Evolutionary conservation across 2,888 invertebrate genomes (phyloP).

Genomic region (Sminthurides aquaticus): DNA sequence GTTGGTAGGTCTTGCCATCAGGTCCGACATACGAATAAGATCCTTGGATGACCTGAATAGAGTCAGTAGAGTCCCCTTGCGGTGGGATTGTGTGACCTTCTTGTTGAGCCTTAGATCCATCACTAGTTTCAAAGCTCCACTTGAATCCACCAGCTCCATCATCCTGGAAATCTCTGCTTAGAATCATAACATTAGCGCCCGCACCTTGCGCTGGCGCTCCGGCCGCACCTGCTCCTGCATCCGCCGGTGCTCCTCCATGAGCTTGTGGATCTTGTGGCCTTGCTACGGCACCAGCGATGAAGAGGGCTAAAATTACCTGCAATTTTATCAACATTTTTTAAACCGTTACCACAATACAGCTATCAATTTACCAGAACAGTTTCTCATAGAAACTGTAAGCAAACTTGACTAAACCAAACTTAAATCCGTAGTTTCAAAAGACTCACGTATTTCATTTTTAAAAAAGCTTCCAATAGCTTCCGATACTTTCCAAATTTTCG

Average conservation of each 20-base stretch:
- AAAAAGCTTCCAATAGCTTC: too few species aligned
- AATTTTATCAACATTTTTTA: too few species aligned
- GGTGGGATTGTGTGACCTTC: slow-evolving; percentile 25
- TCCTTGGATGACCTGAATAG: slow-evolving; percentile 24
- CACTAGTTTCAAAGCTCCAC: slow-evolving; percentile 23
- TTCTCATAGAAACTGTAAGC: too few species aligned
- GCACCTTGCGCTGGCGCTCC: neutral
- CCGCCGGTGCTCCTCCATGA: neutral
- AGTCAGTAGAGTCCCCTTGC: slow-evolving; percentile 14
- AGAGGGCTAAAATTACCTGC: neutral
- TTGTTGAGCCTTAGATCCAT: slow-evolving; percentile 23
- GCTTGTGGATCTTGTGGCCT: neutral
- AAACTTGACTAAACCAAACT: neutral
- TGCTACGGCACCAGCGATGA: neutral
- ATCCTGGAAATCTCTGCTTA: slow-evolving; percentile 3
- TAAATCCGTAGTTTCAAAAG: neutral
- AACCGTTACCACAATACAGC: too few species aligned
- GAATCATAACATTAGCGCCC: neutral
- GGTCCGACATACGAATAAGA: slow-evolving; percentile 28
- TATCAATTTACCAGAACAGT: too few species aligned
- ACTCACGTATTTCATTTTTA: too few species aligned
- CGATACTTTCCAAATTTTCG: neutral
- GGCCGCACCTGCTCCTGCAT: neutral
- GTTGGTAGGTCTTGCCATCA: slow-evolving; percentile 24
- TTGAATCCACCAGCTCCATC: slow-evolving; percentile 22